A percentile compares a stretch with the other conserved stretches of the same genome.
These are phyloP conservation scores for Ceratitis capitata DNA, from an alignment of 1,140 invertebrate species.

Conservation along the genomic window DNA sequence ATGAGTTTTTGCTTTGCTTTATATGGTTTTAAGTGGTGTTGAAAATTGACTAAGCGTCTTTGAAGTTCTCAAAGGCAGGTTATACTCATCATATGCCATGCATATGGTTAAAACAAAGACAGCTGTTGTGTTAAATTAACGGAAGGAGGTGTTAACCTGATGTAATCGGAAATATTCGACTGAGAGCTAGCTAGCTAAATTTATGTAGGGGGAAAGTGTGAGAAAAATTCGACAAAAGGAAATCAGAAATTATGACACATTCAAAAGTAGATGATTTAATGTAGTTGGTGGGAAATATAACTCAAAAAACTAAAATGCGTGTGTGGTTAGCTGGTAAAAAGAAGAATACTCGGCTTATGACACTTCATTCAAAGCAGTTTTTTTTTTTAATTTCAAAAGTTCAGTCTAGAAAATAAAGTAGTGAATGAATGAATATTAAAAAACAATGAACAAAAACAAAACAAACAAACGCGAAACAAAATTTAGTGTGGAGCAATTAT, in stretches of 20 bases:
- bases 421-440: too few species aligned
- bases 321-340: too few species aligned
- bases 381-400: too few species aligned
- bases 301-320: too few species aligned
- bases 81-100: not conserved
- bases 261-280: not conserved
- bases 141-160: slow-evolving; percentile 7
- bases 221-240: not conserved
- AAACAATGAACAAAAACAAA: too few species aligned
- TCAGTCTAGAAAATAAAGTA: too few species aligned
- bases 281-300: not conserved
- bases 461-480: too few species aligned
- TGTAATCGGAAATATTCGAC: not conserved
- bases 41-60: not conserved
- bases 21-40: not conserved
- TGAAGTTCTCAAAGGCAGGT: not conserved
- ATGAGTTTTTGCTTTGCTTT: not conserved
- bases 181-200: too few species aligned
- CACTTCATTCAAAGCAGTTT: too few species aligned
- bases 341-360: too few species aligned
- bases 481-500: too few species aligned
- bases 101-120: not conserved
- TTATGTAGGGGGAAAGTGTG: not conserved
- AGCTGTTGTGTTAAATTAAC: slow-evolving; percentile 26
- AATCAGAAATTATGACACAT: not conserved